Base-by-base conservation (phyloP, 2,888 invertebrate genomes). In the Onchidella celtica region DNA sequence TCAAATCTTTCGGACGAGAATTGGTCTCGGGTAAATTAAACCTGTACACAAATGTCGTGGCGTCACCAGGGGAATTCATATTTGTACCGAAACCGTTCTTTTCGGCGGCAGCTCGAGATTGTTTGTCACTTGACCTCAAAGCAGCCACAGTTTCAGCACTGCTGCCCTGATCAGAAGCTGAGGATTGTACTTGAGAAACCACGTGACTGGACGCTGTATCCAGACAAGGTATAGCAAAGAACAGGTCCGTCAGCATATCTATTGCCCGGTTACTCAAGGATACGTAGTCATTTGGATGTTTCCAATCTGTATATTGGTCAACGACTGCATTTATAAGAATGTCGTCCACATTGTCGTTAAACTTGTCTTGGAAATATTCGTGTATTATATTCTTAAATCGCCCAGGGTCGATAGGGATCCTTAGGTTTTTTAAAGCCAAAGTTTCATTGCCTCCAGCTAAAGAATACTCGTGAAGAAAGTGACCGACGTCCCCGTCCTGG, bases 401-500 rank as follows among this genome's bases (percentile, higher is more conserved):
- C 0, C 17, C 34, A n/a, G 4, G 36, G 4, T 4, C 29, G 24
- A 66, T 36, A 21, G 21, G n/a, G 34, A 32, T 47, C 1, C 6
- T 55, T 6, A 65, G 3, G 24, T 55, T 14, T 57, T 57, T 3
- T 0, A n/a, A 6, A 21, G 24, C 3, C 4, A 24, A 0, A 11
- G 57, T 55, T 3, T 17, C 27, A 27, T 57, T 24, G 21, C 6
- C 36, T 4, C 47, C 17, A 24, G 66, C 11, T 2, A 57, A 2
- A 0, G 27, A n/a, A 3, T 2, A 17, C 17, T 9, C 55, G 6
- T 11, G 24, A 4, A 76, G n/a, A 32, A 3, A 17, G 55, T 27
- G 27, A 21, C 24, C 66, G 21, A 77, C 57, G n/a, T 77, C 77
- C 21, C 77, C 77, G 21, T 77, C 77, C 17, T 77, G 55, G 14